These are phyloP conservation scores for Anadara kagoshimensis DNA, from an alignment of 1,140 invertebrate species.

Conservation along the genomic window DNA sequence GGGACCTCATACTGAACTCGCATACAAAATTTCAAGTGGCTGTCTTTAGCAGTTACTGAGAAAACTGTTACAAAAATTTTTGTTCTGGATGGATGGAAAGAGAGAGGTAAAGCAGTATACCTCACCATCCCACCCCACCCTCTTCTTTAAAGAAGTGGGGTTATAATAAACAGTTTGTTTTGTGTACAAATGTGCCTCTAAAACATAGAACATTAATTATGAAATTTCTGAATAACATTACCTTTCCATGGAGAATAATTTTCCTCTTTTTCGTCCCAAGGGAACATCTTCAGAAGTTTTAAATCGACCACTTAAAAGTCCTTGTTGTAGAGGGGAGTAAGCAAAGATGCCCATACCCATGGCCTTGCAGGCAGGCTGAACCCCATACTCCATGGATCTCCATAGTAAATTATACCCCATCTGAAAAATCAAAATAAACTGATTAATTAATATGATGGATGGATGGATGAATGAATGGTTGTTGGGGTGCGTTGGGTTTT, in stretches of 20 bases:
- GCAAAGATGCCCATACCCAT: constrained; percentile 63
- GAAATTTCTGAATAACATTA: constrained; percentile 17
- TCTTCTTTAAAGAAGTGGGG: too few species aligned
- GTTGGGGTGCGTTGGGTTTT: too few species aligned
- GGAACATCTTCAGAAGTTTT: constrained; percentile 58
- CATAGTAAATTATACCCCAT: constrained; percentile 70
- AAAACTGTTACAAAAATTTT: too few species aligned
- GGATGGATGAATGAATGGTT: too few species aligned
- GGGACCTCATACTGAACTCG: too few species aligned
- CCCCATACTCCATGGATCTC: constrained; percentile 63
- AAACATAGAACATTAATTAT: too few species aligned
- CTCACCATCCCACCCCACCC: not conserved
- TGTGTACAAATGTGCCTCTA: too few species aligned
- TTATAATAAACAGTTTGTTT: not conserved
- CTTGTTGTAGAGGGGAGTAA: constrained; percentile 71
- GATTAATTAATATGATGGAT: constrained; percentile 2
- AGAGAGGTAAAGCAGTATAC: constrained; percentile 4
- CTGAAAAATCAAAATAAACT: constrained; percentile 39
- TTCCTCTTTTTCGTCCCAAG: constrained; percentile 59
- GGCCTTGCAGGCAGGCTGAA: constrained; percentile 60
- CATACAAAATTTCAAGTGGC: too few species aligned
- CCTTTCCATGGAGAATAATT: constrained; percentile 61
- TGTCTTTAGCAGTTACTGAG: too few species aligned
- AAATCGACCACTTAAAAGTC: constrained; percentile 66
- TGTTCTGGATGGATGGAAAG: not conserved